Conservation (phyloP, 2,888 invertebrate species). For the Athalia rosae region DNA sequence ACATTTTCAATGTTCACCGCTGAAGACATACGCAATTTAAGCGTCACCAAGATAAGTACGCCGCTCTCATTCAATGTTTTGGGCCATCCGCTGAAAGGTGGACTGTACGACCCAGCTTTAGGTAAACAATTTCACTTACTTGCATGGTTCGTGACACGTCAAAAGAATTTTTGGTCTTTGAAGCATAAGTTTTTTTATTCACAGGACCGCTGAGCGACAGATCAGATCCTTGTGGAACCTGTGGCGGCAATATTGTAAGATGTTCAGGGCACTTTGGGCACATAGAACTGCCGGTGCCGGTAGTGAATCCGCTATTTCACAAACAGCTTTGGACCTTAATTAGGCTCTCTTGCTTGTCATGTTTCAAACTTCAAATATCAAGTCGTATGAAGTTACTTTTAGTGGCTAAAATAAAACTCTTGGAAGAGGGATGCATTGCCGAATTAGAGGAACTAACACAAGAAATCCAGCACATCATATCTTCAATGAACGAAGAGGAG, state of each 20-base stretch:
- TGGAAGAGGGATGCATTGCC: slow-evolving; percentile 84
- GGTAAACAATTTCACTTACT: slow-evolving; percentile 75
- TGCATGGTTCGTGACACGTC: slow-evolving; percentile 15
- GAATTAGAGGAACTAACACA: slow-evolving; percentile 82
- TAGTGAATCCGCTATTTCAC: slow-evolving; percentile 93
- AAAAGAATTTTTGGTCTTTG: neutral
- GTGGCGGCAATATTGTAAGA: slow-evolving; percentile 78
- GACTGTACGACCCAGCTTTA: slow-evolving; percentile 92
- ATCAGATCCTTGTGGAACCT: slow-evolving; percentile 87
- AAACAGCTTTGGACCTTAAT: slow-evolving; percentile 82
- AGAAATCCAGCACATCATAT: slow-evolving; percentile 65
- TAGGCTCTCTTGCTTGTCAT: slow-evolving; percentile 82
- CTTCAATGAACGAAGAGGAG: slow-evolving; percentile 65
- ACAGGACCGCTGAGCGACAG: slow-evolving; percentile 78
- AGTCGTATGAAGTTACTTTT: slow-evolving; percentile 77
- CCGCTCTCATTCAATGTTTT: slow-evolving; percentile 87
- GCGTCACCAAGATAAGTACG: slow-evolving; percentile 88
- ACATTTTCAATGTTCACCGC: slow-evolving; percentile 84
- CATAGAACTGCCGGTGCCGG: slow-evolving; percentile 90
- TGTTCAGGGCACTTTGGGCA: slow-evolving; percentile 98
- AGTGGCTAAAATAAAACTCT: slow-evolving; percentile 81
- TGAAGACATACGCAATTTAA: slow-evolving; percentile 86
- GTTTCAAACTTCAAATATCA: slow-evolving; percentile 82
- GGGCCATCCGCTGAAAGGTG: slow-evolving; percentile 88
- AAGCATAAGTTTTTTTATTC: slow-evolving; percentile 14